Evolutionary conservation across 1,140 invertebrate species (phyloP), one percentile per base, ranked within the genome.

Genomic region (Liolophura sinensis): DNA sequence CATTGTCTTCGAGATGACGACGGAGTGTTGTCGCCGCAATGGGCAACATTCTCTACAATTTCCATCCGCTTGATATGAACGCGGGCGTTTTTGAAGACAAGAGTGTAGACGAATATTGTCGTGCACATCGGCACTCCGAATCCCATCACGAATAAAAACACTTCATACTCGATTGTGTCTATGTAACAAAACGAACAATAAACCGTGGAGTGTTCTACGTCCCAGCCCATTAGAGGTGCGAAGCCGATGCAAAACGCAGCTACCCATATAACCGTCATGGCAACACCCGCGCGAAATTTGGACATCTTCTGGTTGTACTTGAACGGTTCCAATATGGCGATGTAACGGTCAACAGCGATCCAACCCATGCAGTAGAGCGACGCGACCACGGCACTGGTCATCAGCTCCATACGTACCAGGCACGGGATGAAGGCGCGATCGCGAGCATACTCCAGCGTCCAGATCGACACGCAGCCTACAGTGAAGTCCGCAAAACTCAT

Each of bases 181-280:
- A 77, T 73, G 49, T 71, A 77, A 20, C 73, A 61, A 64, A 73
- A 77, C 7, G 75, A 77, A 61, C 75, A 77, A 47, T 77, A 77
- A 5, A 68, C 48, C 27, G 62, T 24, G 54, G 74, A 77, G 14
- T 18, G 15, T 1, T 31, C 6, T 1, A 46, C 58, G 49, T 67
- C 73, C 75, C 75, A 77, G 5, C 73, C 75, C 48, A 72, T 68
- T n/a, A 77, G 46, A 40, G 75, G 75, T 12, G 68, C 50, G 47
- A 74, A 74, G 60, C 75, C 75, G 12, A 73, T 47, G 14, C 50
- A n/a, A 12, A 77, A n/a, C 6, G 73, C 71, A 16, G 73, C n/a
- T 7, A 69, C n/a, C 57, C 69, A 73, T 4, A 62, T 49, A 16
- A 67, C 61, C n/a, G 56, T 22, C 14, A 73, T 72, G 12, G 62